Evolutionary conservation across 2,113 vertebrate species (phyloP).

Genomic region (Oostethus manadensis): DNA sequence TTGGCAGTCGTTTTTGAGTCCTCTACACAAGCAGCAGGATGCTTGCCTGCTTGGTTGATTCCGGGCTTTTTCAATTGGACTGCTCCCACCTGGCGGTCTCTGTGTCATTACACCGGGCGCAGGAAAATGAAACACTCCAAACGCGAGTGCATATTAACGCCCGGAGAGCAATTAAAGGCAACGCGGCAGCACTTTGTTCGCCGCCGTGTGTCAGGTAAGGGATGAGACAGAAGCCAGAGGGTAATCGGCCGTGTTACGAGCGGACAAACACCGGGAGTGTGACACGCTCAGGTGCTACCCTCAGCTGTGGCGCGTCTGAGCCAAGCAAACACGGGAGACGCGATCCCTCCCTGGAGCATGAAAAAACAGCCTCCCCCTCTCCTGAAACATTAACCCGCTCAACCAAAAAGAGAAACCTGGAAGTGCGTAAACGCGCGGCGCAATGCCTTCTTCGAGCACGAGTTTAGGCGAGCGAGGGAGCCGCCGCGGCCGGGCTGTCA

Average conservation of each 20-base stretch:
- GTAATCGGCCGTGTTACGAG: constrained; percentile 70
- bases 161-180: constrained; percentile 64
- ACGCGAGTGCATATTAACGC: constrained; percentile 58
- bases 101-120: constrained; percentile 53
- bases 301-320: constrained; percentile 74
- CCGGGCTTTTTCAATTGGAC: constrained; percentile 48
- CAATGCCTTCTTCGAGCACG: constrained; percentile 16
- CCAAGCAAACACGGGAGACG: constrained; percentile 60
- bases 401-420: not conserved
- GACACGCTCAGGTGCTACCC: constrained; percentile 71
- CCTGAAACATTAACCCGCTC: constrained; percentile 4
- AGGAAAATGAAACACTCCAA: constrained; percentile 60
- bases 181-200: constrained; percentile 27
- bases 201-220: constrained; percentile 59
- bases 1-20: constrained; percentile 14
- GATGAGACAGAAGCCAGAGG: constrained; percentile 50
- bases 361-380: constrained; percentile 2
- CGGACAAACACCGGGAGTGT: constrained; percentile 38
- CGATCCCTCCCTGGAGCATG: constrained; percentile 5
- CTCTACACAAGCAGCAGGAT: constrained; percentile 40
- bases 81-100: constrained; percentile 48
- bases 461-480: constrained; percentile 14
- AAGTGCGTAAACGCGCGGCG: not conserved
- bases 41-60: constrained; percentile 6
- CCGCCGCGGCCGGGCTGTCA: constrained; percentile 52